Evolutionary conservation across 2,113 vertebrate genomes (phyloP), one percentile per base, ranked within the genome.

Genomic region (Mellivora capensis): DNA sequence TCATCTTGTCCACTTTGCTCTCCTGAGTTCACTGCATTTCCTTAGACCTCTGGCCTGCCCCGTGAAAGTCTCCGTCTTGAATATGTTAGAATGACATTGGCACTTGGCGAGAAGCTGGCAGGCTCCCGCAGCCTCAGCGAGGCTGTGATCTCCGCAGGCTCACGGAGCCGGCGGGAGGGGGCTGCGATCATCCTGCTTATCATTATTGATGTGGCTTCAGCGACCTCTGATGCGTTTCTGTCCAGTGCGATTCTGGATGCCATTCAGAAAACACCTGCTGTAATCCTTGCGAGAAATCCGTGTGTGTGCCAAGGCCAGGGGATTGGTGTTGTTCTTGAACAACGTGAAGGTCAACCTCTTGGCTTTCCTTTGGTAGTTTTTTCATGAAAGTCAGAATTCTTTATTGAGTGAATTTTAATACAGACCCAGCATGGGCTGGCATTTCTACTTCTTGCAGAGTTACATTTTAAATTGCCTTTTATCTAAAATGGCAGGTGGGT

Each of bases 241-340:
- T 98, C 97, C 98, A 94, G 94, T 92, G 90, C 10, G 37, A 77
- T 93, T 76, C 80, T 95, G 94, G 95, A 81, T 86, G 47, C 62
- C 1, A 47, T 95, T 98, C 96, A 98, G 89, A 98, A 98, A 96
- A 86, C 49, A 96, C 95, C 94, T 95, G 97, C 95, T 98, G 97
- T 94, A 96, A 97, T 97, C 91, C 47, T 98, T 17, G 71, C 76
- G 7, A 64, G 93, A 97, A 88, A 59, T 44, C 69, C 20, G 0
- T 6, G 34, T 49, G 61, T 31, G 2, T 98, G 93, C 95, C 90
- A 98, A 69, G 83, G 88, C 93, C 39, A 21, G 69, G 91, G 94
- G 84, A 94, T 83, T 71, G 92, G 94, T 90, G 87, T 80, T 39
- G 34, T 91, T 94, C 85, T 77, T 37, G n/a, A 96, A 76, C 62